Evolutionary conservation across 2,888 invertebrate species (phyloP).

Genomic region (Ethmia dodecea): DNA sequence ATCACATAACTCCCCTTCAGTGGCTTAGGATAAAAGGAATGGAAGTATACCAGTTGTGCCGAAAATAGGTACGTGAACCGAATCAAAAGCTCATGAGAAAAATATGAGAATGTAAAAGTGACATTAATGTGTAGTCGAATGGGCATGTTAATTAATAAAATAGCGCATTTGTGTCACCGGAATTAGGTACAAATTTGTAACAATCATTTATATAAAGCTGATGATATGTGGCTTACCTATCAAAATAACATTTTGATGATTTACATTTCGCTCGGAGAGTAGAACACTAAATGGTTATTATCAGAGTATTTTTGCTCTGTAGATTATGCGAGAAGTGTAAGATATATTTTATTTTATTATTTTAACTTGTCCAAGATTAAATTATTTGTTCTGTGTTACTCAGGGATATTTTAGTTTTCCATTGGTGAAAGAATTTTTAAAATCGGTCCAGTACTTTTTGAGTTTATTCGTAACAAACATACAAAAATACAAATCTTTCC

Average conservation of each 20-base stretch:
- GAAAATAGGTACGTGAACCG: slow-evolving; percentile 38
- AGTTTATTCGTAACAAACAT: too few relatives aligned
- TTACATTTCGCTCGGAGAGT: too few relatives aligned
- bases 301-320: too few relatives aligned
- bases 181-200: slow-evolving; percentile 48
- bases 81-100: slow-evolving; percentile 49
- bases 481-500: too few relatives aligned
- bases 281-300: too few relatives aligned
- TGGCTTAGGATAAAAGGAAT: slow-evolving; percentile 20
- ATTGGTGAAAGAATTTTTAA: too few relatives aligned
- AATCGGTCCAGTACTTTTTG: too few relatives aligned
- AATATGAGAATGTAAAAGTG: slow-evolving; percentile 57
- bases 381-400: too few relatives aligned
- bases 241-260: slow-evolving; percentile 29
- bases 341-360: too few relatives aligned
- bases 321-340: too few relatives aligned
- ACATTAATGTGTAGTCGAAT: slow-evolving; percentile 58
- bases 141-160: slow-evolving; percentile 60
- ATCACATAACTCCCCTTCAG: slow-evolving; percentile 3
- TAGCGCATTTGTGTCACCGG: slow-evolving; percentile 43
- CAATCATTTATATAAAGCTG: slow-evolving; percentile 38
- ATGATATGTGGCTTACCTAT: slow-evolving; percentile 39
- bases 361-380: too few relatives aligned
- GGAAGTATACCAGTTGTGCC: slow-evolving; percentile 33
- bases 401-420: too few relatives aligned